Evolutionary conservation across 1,140 invertebrate species (phyloP), one percentile per base, ranked within the genome.

Genomic region (Acromyrmex echinatior): DNA sequence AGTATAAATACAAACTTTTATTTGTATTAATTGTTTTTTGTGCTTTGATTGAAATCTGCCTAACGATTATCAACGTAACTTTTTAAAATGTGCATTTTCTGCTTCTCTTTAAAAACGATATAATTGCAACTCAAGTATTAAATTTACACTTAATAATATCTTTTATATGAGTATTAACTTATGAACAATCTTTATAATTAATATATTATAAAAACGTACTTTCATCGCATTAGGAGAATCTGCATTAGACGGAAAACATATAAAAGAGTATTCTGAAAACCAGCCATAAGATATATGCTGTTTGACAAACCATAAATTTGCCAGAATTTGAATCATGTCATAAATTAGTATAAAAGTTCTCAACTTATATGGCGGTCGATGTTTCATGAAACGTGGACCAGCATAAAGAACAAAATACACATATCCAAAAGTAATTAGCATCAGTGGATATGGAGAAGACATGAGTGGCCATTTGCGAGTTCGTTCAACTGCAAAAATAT

Each of bases 371-470:
- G 97, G 96, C 93, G 96, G 93, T 74, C 96, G 91, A 80, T 96
- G 93, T 90, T 96, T 95, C 97, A 97, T 97, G 87, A 94, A 95
- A 21, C 92, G 91, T 35, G 96, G 96, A 6, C 96, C 96, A 21
- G 94, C 87, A 65, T 93, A 93, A 85, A 95, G 94, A 9, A 96
- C 94, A 68, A 96, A 92, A 80, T 95, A 95, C 6, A 96, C 81
- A 63, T 96, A 96, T 21, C 93, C 93, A 18, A 96, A 86, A 73
- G 96, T 92, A 16, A 96, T 93, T 9, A 93, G 84, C 10, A 96
- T 58, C 1, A 96, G 94, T 6, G 96, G 96, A 66, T 93, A 93
- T 25, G 96, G 96, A 4, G 95, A 94, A 14, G 93, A 92, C 94
- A 97, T 96, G 3, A 97, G 87, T 16, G 95, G 93, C 96, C 96